Evolutionary conservation across 2,888 invertebrate genomes (phyloP).

Genomic region (Anthrax anthrax): DNA sequence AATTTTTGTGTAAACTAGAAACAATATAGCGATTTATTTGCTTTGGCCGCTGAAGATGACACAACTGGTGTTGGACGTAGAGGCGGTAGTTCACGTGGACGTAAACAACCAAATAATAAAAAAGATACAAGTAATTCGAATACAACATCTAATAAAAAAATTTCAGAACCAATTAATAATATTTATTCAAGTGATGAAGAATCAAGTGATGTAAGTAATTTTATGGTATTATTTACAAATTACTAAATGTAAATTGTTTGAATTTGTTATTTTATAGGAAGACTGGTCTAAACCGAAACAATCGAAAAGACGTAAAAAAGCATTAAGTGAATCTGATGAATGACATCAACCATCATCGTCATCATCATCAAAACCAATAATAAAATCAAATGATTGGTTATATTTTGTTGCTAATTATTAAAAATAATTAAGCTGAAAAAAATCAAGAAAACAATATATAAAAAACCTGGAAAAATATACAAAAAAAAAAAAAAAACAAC

Average conservation of each 20-base stretch:
- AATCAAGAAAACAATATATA: no score
- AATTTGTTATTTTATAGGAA: constrained; percentile 54
- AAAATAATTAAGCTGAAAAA: no score
- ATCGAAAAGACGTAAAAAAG: constrained; percentile 83
- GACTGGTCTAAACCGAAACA: constrained; percentile 83
- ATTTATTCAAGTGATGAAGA: constrained; percentile 68
- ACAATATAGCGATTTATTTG: constrained; percentile 80
- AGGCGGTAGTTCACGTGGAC: constrained; percentile 45
- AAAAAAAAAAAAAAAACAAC: no score
- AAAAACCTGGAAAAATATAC: no score
- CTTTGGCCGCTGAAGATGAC: constrained; percentile 81
- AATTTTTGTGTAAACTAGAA: no score
- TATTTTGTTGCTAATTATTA: no score
- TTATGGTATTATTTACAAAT: background rate
- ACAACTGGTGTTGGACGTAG: constrained; percentile 46
- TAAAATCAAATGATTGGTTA: no score
- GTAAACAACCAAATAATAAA: constrained; percentile 42
- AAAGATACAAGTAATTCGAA: constrained; percentile 36
- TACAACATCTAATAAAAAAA: constrained; percentile 32
- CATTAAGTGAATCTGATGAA: constrained; percentile 87
- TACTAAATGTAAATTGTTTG: constrained; percentile 1
- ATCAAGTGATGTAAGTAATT: constrained; percentile 55
- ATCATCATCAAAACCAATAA: no score
- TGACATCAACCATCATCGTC: constrained; percentile 41
- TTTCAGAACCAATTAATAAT: constrained; percentile 34